phyloP scores from a whole-genome alignment of 2,888 invertebrate species.

The Omphaloscelis lunosa region DNA sequence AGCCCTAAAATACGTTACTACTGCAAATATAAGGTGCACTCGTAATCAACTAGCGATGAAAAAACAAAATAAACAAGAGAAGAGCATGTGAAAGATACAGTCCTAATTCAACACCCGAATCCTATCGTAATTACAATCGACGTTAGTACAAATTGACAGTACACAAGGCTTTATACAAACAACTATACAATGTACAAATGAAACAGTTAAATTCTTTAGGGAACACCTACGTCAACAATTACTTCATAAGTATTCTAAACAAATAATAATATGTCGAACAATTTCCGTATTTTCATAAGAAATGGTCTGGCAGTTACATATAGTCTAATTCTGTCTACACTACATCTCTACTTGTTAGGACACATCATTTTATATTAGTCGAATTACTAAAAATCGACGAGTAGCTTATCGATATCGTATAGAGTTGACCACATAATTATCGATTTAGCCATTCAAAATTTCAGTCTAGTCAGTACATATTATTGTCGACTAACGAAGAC shows the following conservation, averaged over 20 bases:
- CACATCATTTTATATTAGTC: background rate
- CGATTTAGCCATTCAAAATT: conserved; percentile 19
- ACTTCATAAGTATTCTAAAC: conserved; percentile 46
- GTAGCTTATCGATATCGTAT: conserved; percentile 21
- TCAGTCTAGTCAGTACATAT: conserved; percentile 52
- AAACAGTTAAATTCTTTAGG: conserved; percentile 40
- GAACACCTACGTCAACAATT: conserved; percentile 52
- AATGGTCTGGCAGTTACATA: conserved; percentile 50
- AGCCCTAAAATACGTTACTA: conserved; percentile 9
- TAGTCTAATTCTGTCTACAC: conserved; percentile 11
- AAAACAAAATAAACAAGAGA: background rate
- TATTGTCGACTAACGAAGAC: conserved; percentile 41
- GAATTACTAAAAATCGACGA: conserved; percentile 3
- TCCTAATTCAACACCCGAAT: conserved; percentile 36
- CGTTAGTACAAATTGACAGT: conserved; percentile 64
- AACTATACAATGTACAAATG: conserved; percentile 52
- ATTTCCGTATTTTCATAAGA: conserved; percentile 47
- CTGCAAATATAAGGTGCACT: conserved; percentile 17
- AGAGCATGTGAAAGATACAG: conserved; percentile 55
- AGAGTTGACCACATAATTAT: conserved; percentile 12
- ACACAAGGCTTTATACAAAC: conserved; percentile 64
- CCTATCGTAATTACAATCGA: conserved; percentile 47
- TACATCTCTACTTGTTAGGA: conserved; percentile 5
- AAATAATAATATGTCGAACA: conserved; percentile 34
- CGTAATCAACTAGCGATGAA: conserved; percentile 3